Percentiles rank a stretch among this genome's conserved stretches.
phyloP scores from a whole-genome alignment of 2,888 invertebrate species.

The Microctonus aethiopoides region DNA sequence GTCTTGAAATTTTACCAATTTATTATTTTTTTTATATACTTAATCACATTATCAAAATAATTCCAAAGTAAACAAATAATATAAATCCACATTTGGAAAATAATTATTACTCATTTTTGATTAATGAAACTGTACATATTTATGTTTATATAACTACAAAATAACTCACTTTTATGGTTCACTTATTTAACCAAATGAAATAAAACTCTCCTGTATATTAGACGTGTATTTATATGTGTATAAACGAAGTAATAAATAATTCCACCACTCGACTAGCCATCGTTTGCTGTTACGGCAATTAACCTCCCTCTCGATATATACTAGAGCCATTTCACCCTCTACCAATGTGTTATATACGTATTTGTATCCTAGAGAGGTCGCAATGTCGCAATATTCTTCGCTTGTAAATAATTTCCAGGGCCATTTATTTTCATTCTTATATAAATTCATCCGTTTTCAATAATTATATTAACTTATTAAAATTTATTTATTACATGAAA shows the following conservation, averaged over 20 bases:
- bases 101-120: neutral
- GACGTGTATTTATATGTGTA: neutral
- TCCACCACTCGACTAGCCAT: neutral
- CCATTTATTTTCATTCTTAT: neutral
- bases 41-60: too few species aligned
- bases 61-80: too few species aligned
- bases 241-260: neutral
- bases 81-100: too few species aligned
- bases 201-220: neutral
- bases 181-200: neutral
- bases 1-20: neutral
- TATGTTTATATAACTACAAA: neutral
- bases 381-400: neutral
- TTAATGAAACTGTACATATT: neutral
- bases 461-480: neutral
- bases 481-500: too few species aligned
- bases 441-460: neutral
- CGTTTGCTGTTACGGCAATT: constrained; percentile 6
- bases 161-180: neutral
- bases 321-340: neutral
- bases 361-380: neutral
- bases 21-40: too few species aligned
- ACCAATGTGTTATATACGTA: neutral
- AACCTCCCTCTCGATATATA: neutral
- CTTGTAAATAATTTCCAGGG: neutral